Percentiles rank a stretch among this genome's conserved stretches.
These are phyloP conservation scores for Congeria kusceri DNA, from an alignment of 2,888 invertebrate species.

Conservation along the genomic window DNA sequence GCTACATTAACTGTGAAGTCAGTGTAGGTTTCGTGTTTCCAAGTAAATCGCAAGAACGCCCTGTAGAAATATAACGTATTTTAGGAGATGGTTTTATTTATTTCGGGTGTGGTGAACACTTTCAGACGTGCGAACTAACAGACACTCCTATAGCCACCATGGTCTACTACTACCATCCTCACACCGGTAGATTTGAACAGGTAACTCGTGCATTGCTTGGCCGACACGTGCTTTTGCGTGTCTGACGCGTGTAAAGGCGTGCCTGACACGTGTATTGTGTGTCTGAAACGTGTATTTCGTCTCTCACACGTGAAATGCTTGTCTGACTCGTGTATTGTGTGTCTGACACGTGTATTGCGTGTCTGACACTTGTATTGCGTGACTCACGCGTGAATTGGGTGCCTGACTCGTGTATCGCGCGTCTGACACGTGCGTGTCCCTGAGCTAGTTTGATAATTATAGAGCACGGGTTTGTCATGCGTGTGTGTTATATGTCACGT, in stretches of 20 bases:
- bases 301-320: neutral
- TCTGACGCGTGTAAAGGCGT: slow-evolving; percentile 8
- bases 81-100: neutral
- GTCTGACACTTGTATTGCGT: neutral
- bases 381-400: too few species aligned
- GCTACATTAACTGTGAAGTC: too few species aligned
- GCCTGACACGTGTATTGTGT: slow-evolving; percentile 12
- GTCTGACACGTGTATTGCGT: slow-evolving; percentile 8
- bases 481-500: too few species aligned
- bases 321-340: neutral
- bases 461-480: too few species aligned
- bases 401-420: neutral
- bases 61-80: neutral
- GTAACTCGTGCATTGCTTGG: slow-evolving; percentile 33
- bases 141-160: slow-evolving; percentile 20
- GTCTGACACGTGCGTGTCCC: too few species aligned
- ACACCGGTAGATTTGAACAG: slow-evolving; percentile 62
- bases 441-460: too few species aligned
- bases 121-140: slow-evolving; percentile 49
- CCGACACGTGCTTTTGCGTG: neutral
- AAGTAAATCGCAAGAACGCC: too few species aligned
- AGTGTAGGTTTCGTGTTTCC: too few species aligned
- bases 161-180: slow-evolving; percentile 59
- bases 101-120: neutral
- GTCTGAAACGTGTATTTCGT: neutral